Percentiles rank a stretch among this genome's conserved stretches.
These are phyloP conservation scores for Pelagia noctiluca DNA, from an alignment of 30 jellyfish, hydroid and myxozoan species.

Conservation along the genomic window DNA sequence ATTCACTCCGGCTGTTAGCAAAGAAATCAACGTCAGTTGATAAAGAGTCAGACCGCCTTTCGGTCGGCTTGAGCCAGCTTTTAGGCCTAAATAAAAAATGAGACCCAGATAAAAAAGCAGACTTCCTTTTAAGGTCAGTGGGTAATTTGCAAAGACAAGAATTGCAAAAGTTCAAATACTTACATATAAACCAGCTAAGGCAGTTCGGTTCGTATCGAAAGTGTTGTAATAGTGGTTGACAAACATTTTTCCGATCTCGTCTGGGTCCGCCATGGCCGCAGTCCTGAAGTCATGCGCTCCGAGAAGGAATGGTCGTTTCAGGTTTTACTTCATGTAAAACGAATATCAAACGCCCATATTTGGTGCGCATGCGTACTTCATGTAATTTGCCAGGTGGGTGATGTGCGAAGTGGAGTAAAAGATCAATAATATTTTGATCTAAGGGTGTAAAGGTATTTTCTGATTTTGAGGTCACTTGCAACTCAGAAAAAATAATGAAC, in stretches of 20 bases:
- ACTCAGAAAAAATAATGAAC: no score
- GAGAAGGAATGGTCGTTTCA: no score
- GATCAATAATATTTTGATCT: no score
- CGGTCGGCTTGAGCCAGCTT: no score
- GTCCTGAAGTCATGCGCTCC: no score
- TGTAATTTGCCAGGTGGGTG: neutral
- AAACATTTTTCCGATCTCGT: conserved; percentile 45
- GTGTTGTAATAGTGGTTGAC: conserved; percentile 64
- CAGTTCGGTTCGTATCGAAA: conserved; percentile 68
- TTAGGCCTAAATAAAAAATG: no score
- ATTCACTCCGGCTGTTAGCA: no score
- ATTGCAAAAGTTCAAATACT: conserved; percentile 12
- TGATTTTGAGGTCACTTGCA: no score
- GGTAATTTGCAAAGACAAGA: neutral
- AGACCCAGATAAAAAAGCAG: no score
- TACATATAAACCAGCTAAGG: conserved; percentile 62
- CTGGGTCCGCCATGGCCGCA: conserved; percentile 16
- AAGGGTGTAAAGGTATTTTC: no score
- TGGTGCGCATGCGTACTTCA: neutral
- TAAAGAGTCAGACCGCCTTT: no score
- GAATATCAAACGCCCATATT: neutral
- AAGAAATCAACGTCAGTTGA: no score
- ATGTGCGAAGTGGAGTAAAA: neutral
- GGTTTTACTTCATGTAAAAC: neutral
- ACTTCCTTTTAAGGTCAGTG: neutral